Percentiles rank a stretch among this genome's conserved stretches.
phyloP scores from a whole-genome alignment of 2,113 vertebrate species.

The Heteronetta atricapilla region DNA sequence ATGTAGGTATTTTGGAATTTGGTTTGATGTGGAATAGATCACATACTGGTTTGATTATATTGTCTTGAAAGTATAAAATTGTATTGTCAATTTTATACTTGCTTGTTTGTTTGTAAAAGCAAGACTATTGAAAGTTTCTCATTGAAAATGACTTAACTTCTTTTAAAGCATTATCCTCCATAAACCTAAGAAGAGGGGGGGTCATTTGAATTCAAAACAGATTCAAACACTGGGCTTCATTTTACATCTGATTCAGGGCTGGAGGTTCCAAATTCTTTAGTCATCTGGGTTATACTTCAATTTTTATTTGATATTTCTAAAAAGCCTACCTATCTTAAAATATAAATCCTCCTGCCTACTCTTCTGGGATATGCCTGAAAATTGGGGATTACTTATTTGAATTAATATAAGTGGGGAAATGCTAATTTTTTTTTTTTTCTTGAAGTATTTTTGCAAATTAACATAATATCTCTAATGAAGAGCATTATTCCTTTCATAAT shows the following conservation, averaged over 20 bases:
- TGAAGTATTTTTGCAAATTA: conserved; percentile 22
- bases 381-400: neutral
- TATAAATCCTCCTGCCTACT: conserved; percentile 1
- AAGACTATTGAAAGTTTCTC: conserved; percentile 20
- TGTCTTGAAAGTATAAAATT: conserved; percentile 69
- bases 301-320: neutral
- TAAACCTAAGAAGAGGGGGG: neutral
- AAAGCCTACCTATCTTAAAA: neutral
- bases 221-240: neutral
- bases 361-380: neutral
- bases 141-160: conserved; percentile 17
- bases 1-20: conserved; percentile 86
- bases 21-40: conserved; percentile 65
- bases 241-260: neutral
- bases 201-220: conserved; percentile 32
- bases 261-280: conserved; percentile 51
- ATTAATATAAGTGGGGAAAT: conserved; percentile 46
- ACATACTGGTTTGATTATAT: conserved; percentile 41
- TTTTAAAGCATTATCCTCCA: conserved; percentile 58
- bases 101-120: conserved; percentile 41
- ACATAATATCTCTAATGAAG: neutral
- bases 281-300: rapidly evolving
- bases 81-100: conserved; percentile 61
- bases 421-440: conserved; percentile 29
- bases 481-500: conserved; percentile 49